These are phyloP conservation scores for Emmelina monodactyla DNA, from an alignment of 2,888 invertebrate genomes.

Conservation along the genomic window DNA sequence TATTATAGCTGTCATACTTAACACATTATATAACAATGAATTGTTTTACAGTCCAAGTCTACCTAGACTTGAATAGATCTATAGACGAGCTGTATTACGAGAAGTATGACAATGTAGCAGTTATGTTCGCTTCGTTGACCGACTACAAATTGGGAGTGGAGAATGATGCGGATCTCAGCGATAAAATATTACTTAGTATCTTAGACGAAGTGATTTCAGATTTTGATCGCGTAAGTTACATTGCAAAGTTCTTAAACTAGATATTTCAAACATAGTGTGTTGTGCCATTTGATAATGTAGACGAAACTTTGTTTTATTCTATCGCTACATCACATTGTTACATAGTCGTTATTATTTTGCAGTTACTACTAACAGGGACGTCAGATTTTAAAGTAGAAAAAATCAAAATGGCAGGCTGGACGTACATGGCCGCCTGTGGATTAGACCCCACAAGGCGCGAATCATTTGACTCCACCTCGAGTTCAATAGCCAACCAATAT, in stretches of 20 bases:
- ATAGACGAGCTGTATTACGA: constrained; percentile 85
- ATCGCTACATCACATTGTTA: not conserved
- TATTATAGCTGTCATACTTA: constrained; percentile 2
- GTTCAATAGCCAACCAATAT: constrained; percentile 25
- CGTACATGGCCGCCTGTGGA: constrained; percentile 97
- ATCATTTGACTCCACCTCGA: constrained; percentile 39
- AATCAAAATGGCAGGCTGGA: constrained; percentile 96
- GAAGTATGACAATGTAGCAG: constrained; percentile 87
- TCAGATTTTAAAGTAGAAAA: constrained; percentile 85
- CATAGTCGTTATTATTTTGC: constrained; percentile 16
- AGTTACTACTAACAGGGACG: constrained; percentile 70
- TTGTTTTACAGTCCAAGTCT: constrained; percentile 73
- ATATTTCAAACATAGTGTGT: not conserved
- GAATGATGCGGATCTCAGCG: constrained; percentile 70
- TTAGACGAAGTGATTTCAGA: constrained; percentile 92
- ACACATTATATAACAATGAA: too few species aligned
- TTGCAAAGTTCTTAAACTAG: not conserved
- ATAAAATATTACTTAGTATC: constrained; percentile 71
- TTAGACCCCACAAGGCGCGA: constrained; percentile 77
- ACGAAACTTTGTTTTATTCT: not conserved
- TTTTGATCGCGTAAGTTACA: constrained; percentile 81
- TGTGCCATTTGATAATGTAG: not conserved
- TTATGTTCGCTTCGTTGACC: constrained; percentile 95
- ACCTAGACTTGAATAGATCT: constrained; percentile 74
- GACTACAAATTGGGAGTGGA: constrained; percentile 78